These are phyloP conservation scores for Catonia carolina DNA, from an alignment of 2,888 invertebrate species.

Conservation along the genomic window DNA sequence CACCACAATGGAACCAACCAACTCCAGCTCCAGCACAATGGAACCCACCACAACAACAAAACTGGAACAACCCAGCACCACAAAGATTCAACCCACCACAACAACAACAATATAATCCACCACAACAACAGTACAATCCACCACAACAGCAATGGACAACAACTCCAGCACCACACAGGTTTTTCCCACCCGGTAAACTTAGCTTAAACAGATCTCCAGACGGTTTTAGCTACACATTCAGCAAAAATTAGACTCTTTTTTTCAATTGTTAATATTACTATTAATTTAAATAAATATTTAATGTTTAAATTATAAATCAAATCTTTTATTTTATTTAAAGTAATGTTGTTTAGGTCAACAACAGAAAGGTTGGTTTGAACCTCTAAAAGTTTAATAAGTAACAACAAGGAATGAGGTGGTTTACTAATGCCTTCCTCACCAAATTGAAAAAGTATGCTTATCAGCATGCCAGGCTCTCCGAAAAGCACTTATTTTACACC, in stretches of 20 bases:
- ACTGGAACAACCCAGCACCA: constrained; percentile 49
- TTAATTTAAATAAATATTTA: constrained; percentile 12
- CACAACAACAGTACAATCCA: constrained; percentile 36
- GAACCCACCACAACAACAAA: constrained; percentile 46
- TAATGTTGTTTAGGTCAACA: no score
- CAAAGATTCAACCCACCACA: constrained; percentile 46
- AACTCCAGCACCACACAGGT: constrained; percentile 64
- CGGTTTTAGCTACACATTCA: constrained; percentile 67
- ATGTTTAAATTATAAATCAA: neutral
- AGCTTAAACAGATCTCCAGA: constrained; percentile 80
- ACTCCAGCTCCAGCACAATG: constrained; percentile 51
- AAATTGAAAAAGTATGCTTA: no score
- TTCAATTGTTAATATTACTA: constrained; percentile 21
- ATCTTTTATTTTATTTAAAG: no score
- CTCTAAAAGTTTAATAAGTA: no score
- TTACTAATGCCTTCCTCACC: no score
- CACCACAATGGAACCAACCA: constrained; percentile 45
- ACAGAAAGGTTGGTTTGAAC: no score
- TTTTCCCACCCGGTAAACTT: constrained; percentile 79
- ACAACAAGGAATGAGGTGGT: no score
- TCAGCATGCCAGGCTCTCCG: no score
- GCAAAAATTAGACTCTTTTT: constrained; percentile 31
- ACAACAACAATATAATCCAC: constrained; percentile 36
- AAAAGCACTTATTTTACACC: no score
- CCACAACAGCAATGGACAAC: constrained; percentile 38